Evolutionary conservation across 2,797 vertebrate genomes (phyloP), one percentile per base, ranked within the genome.

Genomic region (Borostomias antarcticus): DNA sequence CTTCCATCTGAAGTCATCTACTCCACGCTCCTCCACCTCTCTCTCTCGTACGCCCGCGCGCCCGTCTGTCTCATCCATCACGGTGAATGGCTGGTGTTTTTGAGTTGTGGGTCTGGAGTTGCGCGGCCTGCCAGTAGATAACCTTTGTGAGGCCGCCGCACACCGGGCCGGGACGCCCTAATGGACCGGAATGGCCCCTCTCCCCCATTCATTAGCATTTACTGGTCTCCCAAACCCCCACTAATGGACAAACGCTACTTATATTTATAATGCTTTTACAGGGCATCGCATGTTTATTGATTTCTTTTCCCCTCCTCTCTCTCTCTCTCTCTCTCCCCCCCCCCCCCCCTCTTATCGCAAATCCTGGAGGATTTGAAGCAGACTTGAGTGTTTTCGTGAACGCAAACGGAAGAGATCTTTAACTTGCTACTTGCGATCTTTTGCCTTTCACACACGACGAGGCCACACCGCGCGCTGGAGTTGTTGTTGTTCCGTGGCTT

Each of bases 261-360:
- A 89, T 91, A 92, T 91, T 92, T 92, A 92, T 90, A 91, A 92
- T 89, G 91, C 92, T 93, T 92, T 92, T 91, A 92, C 89, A 88
- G 88, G 85, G 77, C 89, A 90, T 92, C 84, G 79, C 87, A 83
- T 91, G 89, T 91, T 82, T 89, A 93, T 92, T 90, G 89, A 92
- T 93, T 90, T 25, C 53, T 17, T 84, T 13, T 17, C 8, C 5
- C 26, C 11, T 26, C 8, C 17, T 1, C 13, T 11, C 75, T 81
- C 75, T 76, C 77, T 76, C 82, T 74, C 75, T 74, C 85, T 72
- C n/a, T 10, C 26, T 11, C 33, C 8, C 17, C 1, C 13, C 15
- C 75, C 82, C 75, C 77, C 77, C 77, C 82, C 73, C 75, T 74
- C 85, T 72, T 75, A 76, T 88, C 79, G 79, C 72, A 86, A 83